These are phyloP conservation scores for Margarornis squamiger DNA, from an alignment of 2,797 vertebrate species.

Conservation along the genomic window DNA sequence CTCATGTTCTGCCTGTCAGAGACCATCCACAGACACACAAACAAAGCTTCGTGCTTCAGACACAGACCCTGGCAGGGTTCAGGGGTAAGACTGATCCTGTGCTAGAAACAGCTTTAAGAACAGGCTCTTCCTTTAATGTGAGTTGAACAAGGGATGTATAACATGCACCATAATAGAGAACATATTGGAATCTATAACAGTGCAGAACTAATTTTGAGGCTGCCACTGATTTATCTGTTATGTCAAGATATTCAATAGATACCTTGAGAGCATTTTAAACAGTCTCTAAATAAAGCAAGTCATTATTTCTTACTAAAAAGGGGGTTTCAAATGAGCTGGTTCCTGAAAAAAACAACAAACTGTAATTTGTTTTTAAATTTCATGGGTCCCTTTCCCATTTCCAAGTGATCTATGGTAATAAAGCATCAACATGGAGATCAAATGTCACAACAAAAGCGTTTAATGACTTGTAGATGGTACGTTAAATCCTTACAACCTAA, in stretches of 20 bases:
- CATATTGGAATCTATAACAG: not conserved
- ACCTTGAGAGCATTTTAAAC: constrained; percentile 14
- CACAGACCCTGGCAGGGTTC: not conserved
- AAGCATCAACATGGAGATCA: not conserved
- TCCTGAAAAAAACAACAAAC: not conserved
- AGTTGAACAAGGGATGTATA: not conserved
- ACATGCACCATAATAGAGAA: not conserved
- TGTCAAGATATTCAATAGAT: not conserved
- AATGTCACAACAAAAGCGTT: not conserved
- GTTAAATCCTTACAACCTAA: not conserved
- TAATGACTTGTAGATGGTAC: not conserved
- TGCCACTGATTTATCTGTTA: constrained; percentile 22
- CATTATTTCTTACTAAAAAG: constrained; percentile 43
- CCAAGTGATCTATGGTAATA: not conserved
- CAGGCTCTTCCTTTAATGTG: not conserved
- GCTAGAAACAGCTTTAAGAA: constrained; percentile 1
- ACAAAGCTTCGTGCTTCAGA: not conserved
- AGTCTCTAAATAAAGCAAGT: constrained; percentile 46
- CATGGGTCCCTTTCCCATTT: not conserved
- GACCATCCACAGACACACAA: not conserved
- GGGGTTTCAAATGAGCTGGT: not conserved
- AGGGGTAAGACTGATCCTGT: not conserved
- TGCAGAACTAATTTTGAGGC: not conserved
- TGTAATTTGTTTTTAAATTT: not conserved
- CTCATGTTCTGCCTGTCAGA: not conserved